Conservation (phyloP, 37 sponge, comb jelly and placozoan species). For the Chondrilla cf. caribensis region DNA sequence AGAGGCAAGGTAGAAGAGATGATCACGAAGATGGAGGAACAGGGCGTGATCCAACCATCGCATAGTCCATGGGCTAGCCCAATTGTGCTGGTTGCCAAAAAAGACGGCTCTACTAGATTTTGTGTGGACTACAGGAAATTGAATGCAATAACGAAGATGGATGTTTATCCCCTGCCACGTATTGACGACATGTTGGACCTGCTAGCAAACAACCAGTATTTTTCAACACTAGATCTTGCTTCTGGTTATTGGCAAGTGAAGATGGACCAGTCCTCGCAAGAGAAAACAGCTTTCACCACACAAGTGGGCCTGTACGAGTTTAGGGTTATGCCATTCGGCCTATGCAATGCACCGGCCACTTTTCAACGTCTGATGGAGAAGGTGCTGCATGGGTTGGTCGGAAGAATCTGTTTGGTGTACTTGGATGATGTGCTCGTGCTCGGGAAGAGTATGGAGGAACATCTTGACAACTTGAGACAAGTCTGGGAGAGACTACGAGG, state of each 20-base stretch:
- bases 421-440: conserved; percentile 39
- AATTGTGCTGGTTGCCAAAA: conserved; percentile 19
- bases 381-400: conserved; percentile 16
- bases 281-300: conserved; percentile 23
- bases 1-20: neutral
- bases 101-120: conserved; percentile 6
- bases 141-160: conserved; percentile 26
- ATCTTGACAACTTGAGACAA: neutral
- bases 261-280: neutral
- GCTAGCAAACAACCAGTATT: neutral
- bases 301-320: conserved; percentile 27
- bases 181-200: conserved; percentile 9
- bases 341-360: conserved; percentile 49
- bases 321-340: conserved; percentile 41
- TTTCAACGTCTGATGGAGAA: conserved; percentile 46
- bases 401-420: conserved; percentile 18
- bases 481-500: neutral
- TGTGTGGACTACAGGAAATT: conserved; percentile 28
- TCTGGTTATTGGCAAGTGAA: conserved; percentile 29
- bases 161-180: conserved; percentile 32
- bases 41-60: conserved; percentile 19
- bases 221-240: conserved; percentile 2
- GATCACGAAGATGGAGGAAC: neutral
- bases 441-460: conserved; percentile 18
- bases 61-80: conserved; percentile 26